A percentile compares a stretch with the other conserved stretches of the same genome.
These are phyloP conservation scores for Lycocorax pyrrhopterus DNA, from an alignment of 2,113 vertebrate species.

Conservation along the genomic window DNA sequence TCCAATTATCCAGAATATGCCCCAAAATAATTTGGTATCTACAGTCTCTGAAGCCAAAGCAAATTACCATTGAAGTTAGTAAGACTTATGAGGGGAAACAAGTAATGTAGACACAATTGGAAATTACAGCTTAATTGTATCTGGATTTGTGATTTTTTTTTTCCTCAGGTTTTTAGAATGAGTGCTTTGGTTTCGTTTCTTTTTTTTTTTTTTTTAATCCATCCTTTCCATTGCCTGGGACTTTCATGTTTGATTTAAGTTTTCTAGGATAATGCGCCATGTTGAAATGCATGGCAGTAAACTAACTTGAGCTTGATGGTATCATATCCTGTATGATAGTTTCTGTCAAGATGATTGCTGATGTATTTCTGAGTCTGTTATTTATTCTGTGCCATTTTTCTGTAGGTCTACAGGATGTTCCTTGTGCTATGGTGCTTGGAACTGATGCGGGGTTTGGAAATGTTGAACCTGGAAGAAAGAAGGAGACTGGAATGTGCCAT, in stretches of 20 bases:
- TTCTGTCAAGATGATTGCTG: background rate
- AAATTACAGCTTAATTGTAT: background rate
- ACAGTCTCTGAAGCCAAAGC: background rate
- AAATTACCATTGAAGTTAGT: background rate
- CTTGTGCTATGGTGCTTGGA: background rate
- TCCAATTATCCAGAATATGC: background rate
- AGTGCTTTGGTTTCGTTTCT: background rate
- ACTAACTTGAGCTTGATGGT: background rate
- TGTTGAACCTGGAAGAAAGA: background rate
- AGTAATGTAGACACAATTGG: background rate
- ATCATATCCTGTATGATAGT: background rate
- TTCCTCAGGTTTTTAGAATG: background rate
- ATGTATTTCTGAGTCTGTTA: background rate
- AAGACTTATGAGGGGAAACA: background rate
- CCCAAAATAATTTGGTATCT: background rate
- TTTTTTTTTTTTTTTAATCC: background rate
- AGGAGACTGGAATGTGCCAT: background rate
- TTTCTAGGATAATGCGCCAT: background rate
- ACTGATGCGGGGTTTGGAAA: background rate
- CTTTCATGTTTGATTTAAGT: background rate
- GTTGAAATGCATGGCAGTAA: background rate
- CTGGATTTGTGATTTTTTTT: background rate
- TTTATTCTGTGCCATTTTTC: background rate
- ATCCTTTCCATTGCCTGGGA: accelerated
- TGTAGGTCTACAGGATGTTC: background rate